Evolutionary conservation across 1,140 invertebrate genomes (phyloP).

Genomic region (Rhagoletis pomonella): DNA sequence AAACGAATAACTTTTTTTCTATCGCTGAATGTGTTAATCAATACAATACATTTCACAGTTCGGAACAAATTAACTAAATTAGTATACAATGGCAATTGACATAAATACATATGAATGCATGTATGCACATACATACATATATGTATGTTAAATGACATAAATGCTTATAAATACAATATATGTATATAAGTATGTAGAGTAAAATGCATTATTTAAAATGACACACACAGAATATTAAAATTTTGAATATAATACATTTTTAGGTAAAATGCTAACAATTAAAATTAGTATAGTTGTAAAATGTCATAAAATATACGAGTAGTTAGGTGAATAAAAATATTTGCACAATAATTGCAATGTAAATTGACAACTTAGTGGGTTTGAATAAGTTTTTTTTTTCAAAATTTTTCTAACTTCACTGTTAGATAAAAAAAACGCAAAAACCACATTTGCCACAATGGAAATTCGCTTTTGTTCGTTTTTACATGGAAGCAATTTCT

Average conservation of each 20-base stretch:
- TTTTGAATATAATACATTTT: conserved; percentile 26
- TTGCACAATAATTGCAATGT: conserved; percentile 36
- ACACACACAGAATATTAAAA: conserved; percentile 30
- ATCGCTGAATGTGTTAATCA: background rate
- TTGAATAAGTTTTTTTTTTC: background rate
- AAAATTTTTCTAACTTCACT: no score
- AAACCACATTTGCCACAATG: background rate
- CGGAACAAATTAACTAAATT: conserved; percentile 17
- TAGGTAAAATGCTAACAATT: conserved; percentile 38
- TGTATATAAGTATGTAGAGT: background rate
- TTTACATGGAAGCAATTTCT: no score
- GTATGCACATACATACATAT: background rate
- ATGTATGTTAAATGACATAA: background rate
- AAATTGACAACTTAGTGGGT: conserved; percentile 48
- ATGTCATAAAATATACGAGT: conserved; percentile 6
- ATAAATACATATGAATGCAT: background rate
- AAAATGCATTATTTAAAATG: conserved; percentile 34
- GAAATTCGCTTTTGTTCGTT: background rate
- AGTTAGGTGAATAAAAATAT: conserved; percentile 43
- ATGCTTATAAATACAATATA: background rate
- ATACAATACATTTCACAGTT: background rate
- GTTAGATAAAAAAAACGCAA: background rate
- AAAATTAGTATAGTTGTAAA: conserved; percentile 29
- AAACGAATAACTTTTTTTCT: background rate
- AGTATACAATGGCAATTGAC: background rate